A percentile compares a stretch with the other conserved stretches of the same genome.
Conservation (phyloP, 2,797 vertebrate species). For the Chaunax sp. region DNA sequence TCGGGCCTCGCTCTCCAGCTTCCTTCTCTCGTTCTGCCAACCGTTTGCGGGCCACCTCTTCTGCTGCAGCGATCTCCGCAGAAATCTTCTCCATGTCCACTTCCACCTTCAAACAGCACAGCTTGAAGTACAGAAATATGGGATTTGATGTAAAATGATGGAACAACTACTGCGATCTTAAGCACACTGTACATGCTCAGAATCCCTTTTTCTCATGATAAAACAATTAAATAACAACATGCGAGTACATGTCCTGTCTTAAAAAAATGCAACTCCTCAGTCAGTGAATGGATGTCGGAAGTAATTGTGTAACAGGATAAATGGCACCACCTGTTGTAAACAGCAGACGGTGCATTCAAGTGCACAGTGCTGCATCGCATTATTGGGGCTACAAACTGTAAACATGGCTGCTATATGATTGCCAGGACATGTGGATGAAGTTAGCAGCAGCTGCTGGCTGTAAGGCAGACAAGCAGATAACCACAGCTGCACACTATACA, state of each 20-base stretch:
- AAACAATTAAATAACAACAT: too few species aligned
- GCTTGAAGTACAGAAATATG: slow-evolving; percentile 68
- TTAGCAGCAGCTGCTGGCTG: slow-evolving; percentile 67
- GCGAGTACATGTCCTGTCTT: slow-evolving; percentile 7
- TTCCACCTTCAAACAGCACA: slow-evolving; percentile 96
- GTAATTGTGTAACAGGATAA: slow-evolving; percentile 31
- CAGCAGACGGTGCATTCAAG: slow-evolving; percentile 20
- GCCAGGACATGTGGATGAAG: slow-evolving; percentile 65
- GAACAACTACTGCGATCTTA: slow-evolving; percentile 4
- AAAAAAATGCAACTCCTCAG: neutral
- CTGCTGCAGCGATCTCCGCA: slow-evolving; percentile 94
- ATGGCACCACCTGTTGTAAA: slow-evolving; percentile 69
- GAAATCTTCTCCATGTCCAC: slow-evolving; percentile 99
- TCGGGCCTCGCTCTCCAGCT: slow-evolving; percentile 84
- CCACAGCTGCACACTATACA: slow-evolving; percentile 41
- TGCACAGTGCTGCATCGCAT: slow-evolving; percentile 31
- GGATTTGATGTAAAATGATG: neutral
- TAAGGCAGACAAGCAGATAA: slow-evolving; percentile 51
- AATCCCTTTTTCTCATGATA: neutral
- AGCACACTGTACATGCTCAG: neutral
- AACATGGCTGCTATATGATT: slow-evolving; percentile 55
- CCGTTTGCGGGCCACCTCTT: slow-evolving; percentile 91
- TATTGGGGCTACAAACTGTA: slow-evolving; percentile 48
- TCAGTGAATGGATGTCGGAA: neutral
- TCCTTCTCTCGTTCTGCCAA: slow-evolving; percentile 94